These are phyloP conservation scores for Styela clava DNA, from an alignment of 23 tunicate genomes.

Conservation along the genomic window DNA sequence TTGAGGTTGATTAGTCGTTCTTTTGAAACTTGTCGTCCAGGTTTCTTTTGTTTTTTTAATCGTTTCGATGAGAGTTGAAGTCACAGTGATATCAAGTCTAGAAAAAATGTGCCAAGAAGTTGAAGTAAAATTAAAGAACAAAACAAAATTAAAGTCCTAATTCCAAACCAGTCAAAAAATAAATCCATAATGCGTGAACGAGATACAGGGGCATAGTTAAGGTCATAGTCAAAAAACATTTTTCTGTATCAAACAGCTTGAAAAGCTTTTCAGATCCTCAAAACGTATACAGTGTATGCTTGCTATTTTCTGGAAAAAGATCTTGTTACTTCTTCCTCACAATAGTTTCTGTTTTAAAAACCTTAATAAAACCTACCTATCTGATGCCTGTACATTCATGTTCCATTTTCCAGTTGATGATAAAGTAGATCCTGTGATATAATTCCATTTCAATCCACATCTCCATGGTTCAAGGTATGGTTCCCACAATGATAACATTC, in stretches of 20 bases:
- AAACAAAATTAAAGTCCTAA: not conserved
- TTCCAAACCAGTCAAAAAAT: too few species aligned
- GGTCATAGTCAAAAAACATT: too few species aligned
- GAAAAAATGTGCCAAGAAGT: too few species aligned
- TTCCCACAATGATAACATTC: conserved; percentile 95
- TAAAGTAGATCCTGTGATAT: not conserved
- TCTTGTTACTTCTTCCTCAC: too few species aligned
- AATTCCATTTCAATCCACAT: conserved; percentile 67
- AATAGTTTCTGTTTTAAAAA: too few species aligned
- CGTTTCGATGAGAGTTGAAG: conserved; percentile 84
- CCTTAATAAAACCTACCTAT: conserved; percentile 36
- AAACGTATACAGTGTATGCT: too few species aligned
- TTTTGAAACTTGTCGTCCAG: conserved; percentile 47
- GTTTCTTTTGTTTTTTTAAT: conserved; percentile 55
- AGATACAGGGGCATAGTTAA: too few species aligned
- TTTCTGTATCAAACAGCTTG: too few species aligned
- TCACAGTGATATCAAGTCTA: conserved; percentile 87
- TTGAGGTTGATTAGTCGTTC: not conserved
- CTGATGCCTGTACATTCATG: conserved; percentile 59
- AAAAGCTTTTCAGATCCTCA: too few species aligned
- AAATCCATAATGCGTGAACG: too few species aligned
- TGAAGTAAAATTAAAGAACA: not conserved
- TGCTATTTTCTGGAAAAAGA: too few species aligned
- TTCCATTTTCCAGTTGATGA: conserved; percentile 49
- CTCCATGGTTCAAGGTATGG: conserved; percentile 96